phyloP scores from a whole-genome alignment of 2,888 invertebrate genomes.

The Agrotis exclamationis region DNA sequence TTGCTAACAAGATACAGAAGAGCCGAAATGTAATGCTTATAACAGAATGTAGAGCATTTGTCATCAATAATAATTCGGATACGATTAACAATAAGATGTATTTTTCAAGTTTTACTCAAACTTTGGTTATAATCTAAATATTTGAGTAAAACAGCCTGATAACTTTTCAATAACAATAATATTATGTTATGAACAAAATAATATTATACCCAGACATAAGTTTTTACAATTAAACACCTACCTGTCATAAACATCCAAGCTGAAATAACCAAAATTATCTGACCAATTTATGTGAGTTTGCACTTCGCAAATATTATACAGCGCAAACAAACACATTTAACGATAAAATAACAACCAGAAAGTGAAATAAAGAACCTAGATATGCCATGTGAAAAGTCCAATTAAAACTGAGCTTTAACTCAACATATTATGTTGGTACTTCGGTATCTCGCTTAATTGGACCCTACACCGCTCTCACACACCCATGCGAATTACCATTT shows the following conservation, averaged over 20 bases:
- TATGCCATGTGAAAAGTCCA: constrained; percentile 29
- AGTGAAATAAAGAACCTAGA: constrained; percentile 56
- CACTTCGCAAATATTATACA: constrained; percentile 30
- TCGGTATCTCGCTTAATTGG: constrained; percentile 54
- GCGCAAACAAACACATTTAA: constrained; percentile 47
- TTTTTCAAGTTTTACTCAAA: background rate
- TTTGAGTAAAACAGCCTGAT: background rate
- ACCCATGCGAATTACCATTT: constrained; percentile 37
- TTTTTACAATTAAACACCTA: background rate
- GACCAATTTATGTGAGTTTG: background rate
- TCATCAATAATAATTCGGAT: background rate
- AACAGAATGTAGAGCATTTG: background rate
- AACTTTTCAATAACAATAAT: background rate
- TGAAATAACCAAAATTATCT: constrained; percentile 9
- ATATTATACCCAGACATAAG: background rate
- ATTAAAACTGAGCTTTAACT: constrained; percentile 47
- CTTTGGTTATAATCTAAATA: background rate
- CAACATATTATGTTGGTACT: constrained; percentile 22
- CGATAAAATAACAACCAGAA: constrained; percentile 57
- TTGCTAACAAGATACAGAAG: too few relatives aligned
- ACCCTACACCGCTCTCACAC: constrained; percentile 43
- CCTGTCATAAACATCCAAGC: background rate
- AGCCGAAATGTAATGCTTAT: background rate
- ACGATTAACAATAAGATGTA: background rate
- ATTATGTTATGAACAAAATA: background rate